A percentile compares a stretch with the other conserved stretches of the same genome.
Conservation (phyloP, 2,888 invertebrate species). For the Pyrocoelia pectoralis region DNA sequence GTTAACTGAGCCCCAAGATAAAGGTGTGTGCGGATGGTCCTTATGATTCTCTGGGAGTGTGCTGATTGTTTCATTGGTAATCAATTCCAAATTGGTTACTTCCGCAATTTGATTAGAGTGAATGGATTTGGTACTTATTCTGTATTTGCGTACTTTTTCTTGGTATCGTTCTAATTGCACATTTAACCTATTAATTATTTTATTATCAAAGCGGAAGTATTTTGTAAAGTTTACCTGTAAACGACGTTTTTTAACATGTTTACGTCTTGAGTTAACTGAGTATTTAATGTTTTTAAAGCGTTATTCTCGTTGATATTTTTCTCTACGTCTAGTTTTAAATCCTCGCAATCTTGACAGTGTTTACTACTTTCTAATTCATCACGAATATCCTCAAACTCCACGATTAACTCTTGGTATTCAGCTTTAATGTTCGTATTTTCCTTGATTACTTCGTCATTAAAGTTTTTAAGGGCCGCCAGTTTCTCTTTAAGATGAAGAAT, state of each 20-base stretch:
- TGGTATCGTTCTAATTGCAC: constrained; percentile 81
- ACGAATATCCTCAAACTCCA: constrained; percentile 65
- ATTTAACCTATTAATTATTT: constrained; percentile 65
- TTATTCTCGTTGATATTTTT: constrained; percentile 63
- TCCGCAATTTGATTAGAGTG: constrained; percentile 19
- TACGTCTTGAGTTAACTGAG: constrained; percentile 71
- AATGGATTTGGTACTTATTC: constrained; percentile 38
- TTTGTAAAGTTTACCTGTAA: constrained; percentile 63
- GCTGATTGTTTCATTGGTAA: constrained; percentile 29
- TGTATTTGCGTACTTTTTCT: constrained; percentile 66
- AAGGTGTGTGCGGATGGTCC: constrained; percentile 59
- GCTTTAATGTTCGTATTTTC: constrained; percentile 67
- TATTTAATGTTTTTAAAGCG: constrained; percentile 65
- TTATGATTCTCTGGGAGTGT: constrained; percentile 52
- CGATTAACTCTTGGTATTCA: constrained; percentile 62
- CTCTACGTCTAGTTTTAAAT: constrained; percentile 62
- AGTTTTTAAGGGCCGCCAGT: constrained; percentile 65
- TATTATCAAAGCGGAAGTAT: neutral
- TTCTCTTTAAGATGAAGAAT: constrained; percentile 71
- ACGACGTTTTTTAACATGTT: constrained; percentile 79
- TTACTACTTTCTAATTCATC: constrained; percentile 62
- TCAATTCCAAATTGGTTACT: constrained; percentile 29
- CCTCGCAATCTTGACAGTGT: constrained; percentile 56
- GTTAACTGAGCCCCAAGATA: constrained; percentile 66
- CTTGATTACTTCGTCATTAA: constrained; percentile 68